A percentile compares a stretch with the other conserved stretches of the same genome.
phyloP scores from a whole-genome alignment of 1,140 invertebrate species.

The Cecropterus lyciades region DNA sequence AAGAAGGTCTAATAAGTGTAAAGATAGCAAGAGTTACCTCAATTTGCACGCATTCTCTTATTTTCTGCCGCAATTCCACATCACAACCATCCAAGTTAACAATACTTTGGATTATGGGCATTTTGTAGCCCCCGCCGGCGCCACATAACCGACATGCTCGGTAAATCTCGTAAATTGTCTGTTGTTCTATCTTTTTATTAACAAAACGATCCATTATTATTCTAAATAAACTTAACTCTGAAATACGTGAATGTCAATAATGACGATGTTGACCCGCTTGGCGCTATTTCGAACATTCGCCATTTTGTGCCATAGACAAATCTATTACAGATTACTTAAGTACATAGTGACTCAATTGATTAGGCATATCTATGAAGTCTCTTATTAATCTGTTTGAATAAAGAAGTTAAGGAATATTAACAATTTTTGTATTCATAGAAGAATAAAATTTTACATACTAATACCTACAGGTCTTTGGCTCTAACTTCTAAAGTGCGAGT shows the following conservation, averaged over 20 bases:
- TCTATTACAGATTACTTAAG: too few relatives aligned
- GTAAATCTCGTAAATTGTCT: slow-evolving; percentile 77
- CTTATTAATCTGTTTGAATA: too few relatives aligned
- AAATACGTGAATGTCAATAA: slow-evolving; percentile 3
- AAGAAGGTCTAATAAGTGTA: too few relatives aligned
- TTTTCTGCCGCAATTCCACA: slow-evolving; percentile 73
- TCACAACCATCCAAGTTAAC: slow-evolving; percentile 55
- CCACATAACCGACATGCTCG: slow-evolving; percentile 79
- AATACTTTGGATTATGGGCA: slow-evolving; percentile 79
- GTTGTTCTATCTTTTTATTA: slow-evolving; percentile 60
- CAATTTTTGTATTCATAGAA: too few relatives aligned
- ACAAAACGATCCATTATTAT: slow-evolving; percentile 65
- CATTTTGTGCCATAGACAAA: not conserved
- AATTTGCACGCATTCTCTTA: slow-evolving; percentile 78
- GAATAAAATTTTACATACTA: too few relatives aligned
- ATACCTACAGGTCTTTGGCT: too few relatives aligned
- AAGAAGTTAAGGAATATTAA: too few relatives aligned
- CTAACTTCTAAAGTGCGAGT: too few relatives aligned
- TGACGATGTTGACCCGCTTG: slow-evolving; percentile 19
- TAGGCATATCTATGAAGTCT: too few relatives aligned
- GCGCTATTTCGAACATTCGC: slow-evolving; percentile 6
- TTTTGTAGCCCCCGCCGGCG: slow-evolving; percentile 79
- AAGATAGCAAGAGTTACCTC: slow-evolving; percentile 55
- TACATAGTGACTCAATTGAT: too few relatives aligned
- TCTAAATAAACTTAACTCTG: slow-evolving; percentile 39